These are phyloP conservation scores for Torymus auratus DNA, from an alignment of 2,888 invertebrate species.

Conservation along the genomic window DNA sequence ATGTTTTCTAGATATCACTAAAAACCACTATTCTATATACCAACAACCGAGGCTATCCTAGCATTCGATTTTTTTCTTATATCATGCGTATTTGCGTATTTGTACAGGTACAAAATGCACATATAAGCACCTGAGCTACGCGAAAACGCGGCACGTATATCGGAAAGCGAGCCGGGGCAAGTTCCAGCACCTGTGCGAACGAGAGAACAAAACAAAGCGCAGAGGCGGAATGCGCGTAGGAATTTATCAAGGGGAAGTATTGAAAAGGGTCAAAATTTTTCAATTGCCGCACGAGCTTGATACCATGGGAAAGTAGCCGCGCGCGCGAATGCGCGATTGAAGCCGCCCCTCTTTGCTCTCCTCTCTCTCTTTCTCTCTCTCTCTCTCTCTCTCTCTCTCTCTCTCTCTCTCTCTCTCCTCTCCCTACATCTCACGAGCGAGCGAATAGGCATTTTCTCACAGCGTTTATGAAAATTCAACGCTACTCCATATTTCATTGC, in stretches of 20 bases:
- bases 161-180: not conserved
- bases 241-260: constrained; percentile 44
- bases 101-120: too few species aligned
- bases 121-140: too few species aligned
- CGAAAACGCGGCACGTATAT: too few species aligned
- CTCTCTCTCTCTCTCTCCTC: too few species aligned
- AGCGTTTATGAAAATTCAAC: constrained; percentile 34
- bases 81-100: too few species aligned
- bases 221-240: constrained; percentile 39
- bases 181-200: not conserved
- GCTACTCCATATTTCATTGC: constrained; percentile 1
- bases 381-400: too few species aligned
- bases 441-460: constrained; percentile 24
- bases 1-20: too few species aligned
- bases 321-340: not conserved
- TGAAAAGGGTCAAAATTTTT: constrained; percentile 43
- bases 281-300: constrained; percentile 21
- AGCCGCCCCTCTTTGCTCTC: not conserved
- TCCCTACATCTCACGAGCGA: not conserved
- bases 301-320: constrained; percentile 33
- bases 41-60: too few species aligned
- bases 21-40: too few species aligned
- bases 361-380: too few species aligned
- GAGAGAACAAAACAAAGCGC: constrained; percentile 25
- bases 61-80: too few species aligned